These are phyloP conservation scores for Gouania willdenowi DNA, from an alignment of 2,797 vertebrate genomes.

Conservation along the genomic window DNA sequence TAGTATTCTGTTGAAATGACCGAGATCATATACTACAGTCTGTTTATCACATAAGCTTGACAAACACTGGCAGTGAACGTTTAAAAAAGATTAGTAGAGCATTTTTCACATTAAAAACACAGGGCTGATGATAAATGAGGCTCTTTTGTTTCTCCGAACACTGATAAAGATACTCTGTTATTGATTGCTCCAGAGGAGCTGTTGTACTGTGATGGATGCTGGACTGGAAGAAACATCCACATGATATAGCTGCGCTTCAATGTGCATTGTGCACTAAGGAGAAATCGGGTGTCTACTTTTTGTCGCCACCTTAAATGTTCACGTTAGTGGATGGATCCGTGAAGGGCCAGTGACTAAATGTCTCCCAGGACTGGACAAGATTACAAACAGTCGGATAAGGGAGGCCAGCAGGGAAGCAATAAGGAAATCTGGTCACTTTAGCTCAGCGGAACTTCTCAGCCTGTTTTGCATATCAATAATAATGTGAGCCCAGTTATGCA, in stretches of 20 bases:
- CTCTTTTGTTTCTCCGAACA: constrained; percentile 20
- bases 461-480: constrained; percentile 60
- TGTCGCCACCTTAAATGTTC: constrained; percentile 39
- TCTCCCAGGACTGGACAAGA: constrained; percentile 51
- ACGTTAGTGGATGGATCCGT: constrained; percentile 42
- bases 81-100: background rate
- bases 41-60: constrained; percentile 1
- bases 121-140: constrained; percentile 24
- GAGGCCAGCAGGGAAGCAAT: too few species aligned
- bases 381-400: constrained; percentile 70
- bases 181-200: constrained; percentile 37
- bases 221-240: constrained; percentile 16
- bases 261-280: constrained; percentile 33
- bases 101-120: constrained; percentile 4
- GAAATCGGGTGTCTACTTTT: constrained; percentile 33
- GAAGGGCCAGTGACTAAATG: constrained; percentile 44
- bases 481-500: constrained; percentile 35
- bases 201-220: constrained; percentile 46
- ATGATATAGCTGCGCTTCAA: constrained; percentile 32
- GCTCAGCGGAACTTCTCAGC: constrained; percentile 28
- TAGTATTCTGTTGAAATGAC: background rate
- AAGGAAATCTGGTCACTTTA: constrained; percentile 62
- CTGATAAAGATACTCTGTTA: constrained; percentile 44
- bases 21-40: constrained; percentile 3
- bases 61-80: background rate